Conservation (phyloP, 2,888 invertebrate genomes). For the Chirona hameri region DNA sequence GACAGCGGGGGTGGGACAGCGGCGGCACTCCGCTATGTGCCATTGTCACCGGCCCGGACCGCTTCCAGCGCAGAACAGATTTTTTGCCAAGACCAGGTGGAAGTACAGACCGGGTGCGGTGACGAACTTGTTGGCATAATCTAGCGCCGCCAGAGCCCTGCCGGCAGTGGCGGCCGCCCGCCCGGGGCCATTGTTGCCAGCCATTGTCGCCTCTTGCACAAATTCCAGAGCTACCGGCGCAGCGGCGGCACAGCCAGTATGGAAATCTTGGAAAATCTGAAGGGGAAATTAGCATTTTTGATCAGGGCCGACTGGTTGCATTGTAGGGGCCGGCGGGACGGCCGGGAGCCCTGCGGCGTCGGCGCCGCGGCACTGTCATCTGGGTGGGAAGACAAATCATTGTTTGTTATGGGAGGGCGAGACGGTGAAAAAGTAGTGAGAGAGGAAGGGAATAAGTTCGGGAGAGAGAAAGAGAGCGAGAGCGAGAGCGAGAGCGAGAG, state of each 20-base stretch:
- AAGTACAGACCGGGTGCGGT: not conserved
- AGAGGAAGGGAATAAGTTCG: not conserved
- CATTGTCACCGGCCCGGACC: not conserved
- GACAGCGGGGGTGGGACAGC: not conserved
- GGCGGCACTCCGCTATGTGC: not conserved
- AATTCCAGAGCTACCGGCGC: not conserved
- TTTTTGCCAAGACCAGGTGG: slow-evolving; percentile 14
- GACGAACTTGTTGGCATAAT: not conserved
- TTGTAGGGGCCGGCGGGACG: not conserved
- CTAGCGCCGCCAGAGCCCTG: not conserved
- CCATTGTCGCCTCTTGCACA: not conserved
- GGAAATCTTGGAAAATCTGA: slow-evolving; percentile 5
- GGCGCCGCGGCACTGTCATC: not conserved
- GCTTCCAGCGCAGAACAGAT: not conserved
- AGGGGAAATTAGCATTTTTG: slow-evolving; percentile 24
- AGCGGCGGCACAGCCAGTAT: not conserved
- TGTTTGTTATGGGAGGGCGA: not conserved
- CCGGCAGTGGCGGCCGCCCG: too few species aligned
- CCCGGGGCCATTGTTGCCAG: not conserved
- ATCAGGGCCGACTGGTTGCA: slow-evolving; percentile 7
- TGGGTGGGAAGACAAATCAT: slow-evolving; percentile 5
- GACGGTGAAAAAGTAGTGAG: not conserved
- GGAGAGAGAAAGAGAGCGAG: not conserved
- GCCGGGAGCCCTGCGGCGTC: not conserved
- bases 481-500: not conserved